Conservation (phyloP, 1,140 invertebrate species). For the Penaeus indicus region DNA sequence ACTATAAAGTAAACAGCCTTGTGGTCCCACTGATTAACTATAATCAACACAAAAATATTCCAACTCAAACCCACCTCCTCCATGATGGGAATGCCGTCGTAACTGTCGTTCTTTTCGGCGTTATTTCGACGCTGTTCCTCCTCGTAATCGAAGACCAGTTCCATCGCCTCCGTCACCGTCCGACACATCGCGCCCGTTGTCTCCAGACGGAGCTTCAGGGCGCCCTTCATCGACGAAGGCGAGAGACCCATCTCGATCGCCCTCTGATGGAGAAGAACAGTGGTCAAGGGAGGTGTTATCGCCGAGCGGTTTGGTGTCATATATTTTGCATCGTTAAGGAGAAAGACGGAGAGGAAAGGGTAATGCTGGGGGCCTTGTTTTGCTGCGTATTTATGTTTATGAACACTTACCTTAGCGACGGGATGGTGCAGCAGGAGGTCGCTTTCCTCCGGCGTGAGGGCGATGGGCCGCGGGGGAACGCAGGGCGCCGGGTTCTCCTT, state of each 20-base stretch:
- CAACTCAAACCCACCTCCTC: conserved; percentile 14
- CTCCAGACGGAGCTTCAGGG: conserved; percentile 41
- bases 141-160: conserved; percentile 54
- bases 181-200: conserved; percentile 34
- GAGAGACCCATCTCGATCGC: conserved; percentile 53
- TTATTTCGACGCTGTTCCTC: conserved; percentile 37
- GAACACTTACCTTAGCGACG: conserved; percentile 10
- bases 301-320: too few relatives aligned
- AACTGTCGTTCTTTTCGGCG: background rate
- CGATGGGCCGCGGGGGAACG: background rate
- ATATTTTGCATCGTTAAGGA: too few relatives aligned
- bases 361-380: background rate
- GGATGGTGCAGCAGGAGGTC: conserved; percentile 52
- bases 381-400: background rate
- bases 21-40: too few relatives aligned
- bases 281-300: too few relatives aligned
- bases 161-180: conserved; percentile 50
- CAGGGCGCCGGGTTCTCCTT: background rate
- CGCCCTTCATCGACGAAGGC: conserved; percentile 36
- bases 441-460: conserved; percentile 22
- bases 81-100: conserved; percentile 6
- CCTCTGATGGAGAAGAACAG: conserved; percentile 24
- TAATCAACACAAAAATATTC: too few relatives aligned
- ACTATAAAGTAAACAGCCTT: too few relatives aligned
- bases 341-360: too few relatives aligned